Evolutionary conservation across 2,113 vertebrate species (phyloP).

Genomic region (Hassar affinis): DNA sequence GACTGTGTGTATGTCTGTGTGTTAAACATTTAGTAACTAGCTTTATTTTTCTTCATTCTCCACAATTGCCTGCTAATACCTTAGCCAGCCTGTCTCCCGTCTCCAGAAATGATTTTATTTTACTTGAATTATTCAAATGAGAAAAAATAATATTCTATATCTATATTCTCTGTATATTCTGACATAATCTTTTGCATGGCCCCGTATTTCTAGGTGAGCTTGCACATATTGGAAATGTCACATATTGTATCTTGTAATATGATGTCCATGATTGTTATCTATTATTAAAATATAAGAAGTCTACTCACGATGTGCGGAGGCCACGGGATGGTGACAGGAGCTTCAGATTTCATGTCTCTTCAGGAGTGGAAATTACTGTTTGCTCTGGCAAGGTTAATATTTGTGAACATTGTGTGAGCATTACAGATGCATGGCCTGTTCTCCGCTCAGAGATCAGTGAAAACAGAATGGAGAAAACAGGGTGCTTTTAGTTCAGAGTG

Average conservation of each 20-base stretch:
- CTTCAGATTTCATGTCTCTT: not conserved
- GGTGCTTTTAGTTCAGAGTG: not conserved
- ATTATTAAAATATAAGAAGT: conserved; percentile 11
- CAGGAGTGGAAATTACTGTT: conserved; percentile 17
- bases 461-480: conserved; percentile 4
- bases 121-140: too few species aligned
- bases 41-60: too few species aligned
- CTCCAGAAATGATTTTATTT: too few species aligned
- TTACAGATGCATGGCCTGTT: not conserved
- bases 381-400: conserved; percentile 3
- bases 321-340: not conserved
- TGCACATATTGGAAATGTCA: not conserved
- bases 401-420: not conserved
- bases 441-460: conserved; percentile 9
- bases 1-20: not conserved
- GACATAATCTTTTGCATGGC: not conserved
- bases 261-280: not conserved
- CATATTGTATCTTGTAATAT: not conserved
- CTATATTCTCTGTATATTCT: too few species aligned
- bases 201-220: not conserved
- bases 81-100: too few species aligned
- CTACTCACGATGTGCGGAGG: not conserved
- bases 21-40: too few species aligned
- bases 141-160: too few species aligned
- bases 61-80: too few species aligned